Conservation (phyloP, 2,888 invertebrate genomes). For the Monopis laevigella region DNA sequence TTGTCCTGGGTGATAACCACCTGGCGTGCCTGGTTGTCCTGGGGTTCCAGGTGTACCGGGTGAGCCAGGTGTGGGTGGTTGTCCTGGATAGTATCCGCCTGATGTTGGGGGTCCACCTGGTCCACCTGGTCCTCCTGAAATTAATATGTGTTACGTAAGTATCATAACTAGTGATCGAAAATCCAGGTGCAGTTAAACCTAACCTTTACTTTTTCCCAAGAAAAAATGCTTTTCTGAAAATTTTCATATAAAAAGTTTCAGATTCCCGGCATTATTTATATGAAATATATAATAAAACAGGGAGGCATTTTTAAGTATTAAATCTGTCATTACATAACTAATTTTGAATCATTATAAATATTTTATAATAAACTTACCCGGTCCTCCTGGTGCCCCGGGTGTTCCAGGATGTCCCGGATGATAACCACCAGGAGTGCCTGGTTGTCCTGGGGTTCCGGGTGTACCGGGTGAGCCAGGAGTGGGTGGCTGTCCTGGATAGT, state of each 20-base stretch:
- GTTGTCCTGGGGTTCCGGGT: constrained; percentile 29
- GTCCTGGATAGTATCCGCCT: neutral
- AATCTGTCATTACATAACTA: too few species aligned
- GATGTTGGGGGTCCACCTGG: constrained; percentile 21
- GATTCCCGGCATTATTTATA: too few species aligned
- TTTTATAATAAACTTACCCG: constrained; percentile 24
- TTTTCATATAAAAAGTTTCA: too few species aligned
- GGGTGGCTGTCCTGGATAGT: constrained; percentile 25
- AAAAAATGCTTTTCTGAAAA: too few species aligned
- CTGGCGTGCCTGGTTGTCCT: constrained; percentile 20
- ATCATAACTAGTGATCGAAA: too few species aligned
- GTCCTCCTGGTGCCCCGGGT: constrained; percentile 22
- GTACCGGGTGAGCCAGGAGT: constrained; percentile 18
- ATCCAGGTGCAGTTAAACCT: too few species aligned
- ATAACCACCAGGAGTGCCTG: constrained; percentile 38
- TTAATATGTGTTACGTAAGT: constrained; percentile 22
- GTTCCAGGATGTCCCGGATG: constrained; percentile 27
- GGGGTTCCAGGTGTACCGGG: constrained; percentile 46
- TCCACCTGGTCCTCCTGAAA: constrained; percentile 24
- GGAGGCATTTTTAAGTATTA: too few species aligned
- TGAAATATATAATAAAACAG: too few species aligned
- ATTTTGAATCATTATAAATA: too few species aligned
- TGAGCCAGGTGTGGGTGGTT: constrained; percentile 19
- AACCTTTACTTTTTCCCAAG: too few species aligned
- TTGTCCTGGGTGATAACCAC: constrained; percentile 11